Conservation (phyloP, 2,888 invertebrate species). For the Galerucella nymphaeae region DNA sequence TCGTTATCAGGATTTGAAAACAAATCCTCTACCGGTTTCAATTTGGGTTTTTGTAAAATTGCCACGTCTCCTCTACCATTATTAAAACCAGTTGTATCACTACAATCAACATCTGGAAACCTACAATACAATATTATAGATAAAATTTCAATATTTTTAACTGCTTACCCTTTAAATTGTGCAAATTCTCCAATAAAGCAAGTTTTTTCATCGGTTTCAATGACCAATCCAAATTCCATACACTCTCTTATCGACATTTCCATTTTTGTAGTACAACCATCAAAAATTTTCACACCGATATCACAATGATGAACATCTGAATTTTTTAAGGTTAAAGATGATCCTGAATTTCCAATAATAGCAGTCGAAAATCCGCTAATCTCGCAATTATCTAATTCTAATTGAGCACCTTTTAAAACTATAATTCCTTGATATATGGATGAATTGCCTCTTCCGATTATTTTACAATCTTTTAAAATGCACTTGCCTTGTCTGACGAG, state of each 20-base stretch:
- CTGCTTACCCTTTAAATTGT: constrained; percentile 57
- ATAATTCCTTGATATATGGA: constrained; percentile 69
- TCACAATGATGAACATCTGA: constrained; percentile 57
- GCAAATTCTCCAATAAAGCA: constrained; percentile 55
- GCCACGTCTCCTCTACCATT: constrained; percentile 59
- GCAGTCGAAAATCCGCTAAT: constrained; percentile 69
- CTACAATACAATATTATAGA: constrained; percentile 50
- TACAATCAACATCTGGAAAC: constrained; percentile 54
- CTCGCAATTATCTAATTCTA: constrained; percentile 66
- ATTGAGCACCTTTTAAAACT: constrained; percentile 63
- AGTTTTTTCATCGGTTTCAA: constrained; percentile 64
- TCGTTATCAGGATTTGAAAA: constrained; percentile 57
- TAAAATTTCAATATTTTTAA: constrained; percentile 4
- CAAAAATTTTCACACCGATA: constrained; percentile 63
- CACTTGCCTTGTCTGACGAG: constrained; percentile 64
- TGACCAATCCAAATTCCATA: constrained; percentile 67
- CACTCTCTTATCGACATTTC: constrained; percentile 64
- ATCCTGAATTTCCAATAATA: constrained; percentile 64
- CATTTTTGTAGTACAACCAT: constrained; percentile 61
- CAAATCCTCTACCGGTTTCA: constrained; percentile 58
- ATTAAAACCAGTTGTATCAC: constrained; percentile 53
- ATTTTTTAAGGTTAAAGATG: constrained; percentile 60
- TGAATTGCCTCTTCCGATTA: constrained; percentile 66
- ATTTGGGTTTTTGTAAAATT: constrained; percentile 55
- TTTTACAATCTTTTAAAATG: constrained; percentile 66